A percentile compares a stretch with the other conserved stretches of the same genome.
phyloP scores from a whole-genome alignment of 2,888 invertebrate species.

The Brachynemurus nebulosus region DNA sequence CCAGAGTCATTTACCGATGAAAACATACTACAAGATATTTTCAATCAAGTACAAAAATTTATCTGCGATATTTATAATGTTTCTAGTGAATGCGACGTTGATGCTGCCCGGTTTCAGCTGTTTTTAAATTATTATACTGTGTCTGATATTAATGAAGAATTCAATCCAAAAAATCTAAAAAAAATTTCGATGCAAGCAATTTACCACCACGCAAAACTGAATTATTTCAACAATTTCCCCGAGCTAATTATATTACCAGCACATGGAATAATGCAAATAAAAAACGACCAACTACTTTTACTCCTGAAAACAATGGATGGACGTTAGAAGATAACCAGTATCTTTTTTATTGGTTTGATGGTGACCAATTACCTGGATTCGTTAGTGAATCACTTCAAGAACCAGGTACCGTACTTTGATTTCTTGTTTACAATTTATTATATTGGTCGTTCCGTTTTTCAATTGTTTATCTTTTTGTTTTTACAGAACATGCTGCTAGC shows the following conservation, averaged over 20 bases:
- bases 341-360: slow-evolving; percentile 5
- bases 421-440: neutral
- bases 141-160: slow-evolving; percentile 15
- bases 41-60: slow-evolving; percentile 13
- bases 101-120: slow-evolving; percentile 19
- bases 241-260: slow-evolving; percentile 10
- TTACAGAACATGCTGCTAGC: neutral
- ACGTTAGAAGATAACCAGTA: slow-evolving; percentile 4
- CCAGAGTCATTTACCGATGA: neutral
- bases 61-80: slow-evolving; percentile 17
- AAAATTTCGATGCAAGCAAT: slow-evolving; percentile 17
- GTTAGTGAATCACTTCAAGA: neutral
- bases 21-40: neutral
- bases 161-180: slow-evolving; percentile 10
- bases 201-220: slow-evolving; percentile 16
- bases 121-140: slow-evolving; percentile 17
- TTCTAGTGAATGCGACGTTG: slow-evolving; percentile 21
- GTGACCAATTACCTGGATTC: slow-evolving; percentile 2
- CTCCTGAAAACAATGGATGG: too few species aligned
- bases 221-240: slow-evolving; percentile 10
- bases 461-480: neutral
- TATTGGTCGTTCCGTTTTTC: neutral
- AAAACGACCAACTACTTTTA: slow-evolving; percentile 4
- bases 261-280: slow-evolving; percentile 11
- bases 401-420: neutral